phyloP scores from a whole-genome alignment of 2,797 vertebrate species.

The Gallinago solitaria region DNA sequence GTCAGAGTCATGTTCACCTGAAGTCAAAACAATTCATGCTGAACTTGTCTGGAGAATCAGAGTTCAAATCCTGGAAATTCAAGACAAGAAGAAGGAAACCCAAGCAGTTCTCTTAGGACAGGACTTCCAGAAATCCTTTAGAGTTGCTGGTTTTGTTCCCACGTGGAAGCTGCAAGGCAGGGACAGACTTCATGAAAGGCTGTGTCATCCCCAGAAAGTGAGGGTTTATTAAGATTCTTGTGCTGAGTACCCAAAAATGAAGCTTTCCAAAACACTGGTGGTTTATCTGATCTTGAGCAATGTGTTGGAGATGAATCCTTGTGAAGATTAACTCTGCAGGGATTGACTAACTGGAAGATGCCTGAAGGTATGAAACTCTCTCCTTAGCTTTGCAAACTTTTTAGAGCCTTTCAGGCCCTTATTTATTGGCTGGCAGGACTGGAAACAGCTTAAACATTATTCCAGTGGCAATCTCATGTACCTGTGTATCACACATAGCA shows the following conservation, averaged over 20 bases:
- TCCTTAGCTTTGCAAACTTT: neutral
- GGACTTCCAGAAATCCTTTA: neutral
- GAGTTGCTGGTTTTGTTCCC: neutral
- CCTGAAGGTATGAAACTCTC: neutral
- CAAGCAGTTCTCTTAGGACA: neutral
- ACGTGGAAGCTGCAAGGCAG: rapidly evolving
- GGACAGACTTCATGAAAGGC: neutral
- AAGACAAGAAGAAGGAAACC: neutral
- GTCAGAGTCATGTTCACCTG: neutral
- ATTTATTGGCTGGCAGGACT: neutral
- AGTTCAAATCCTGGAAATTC: neutral
- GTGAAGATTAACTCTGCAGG: neutral
- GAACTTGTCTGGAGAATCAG: neutral
- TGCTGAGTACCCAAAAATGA: neutral
- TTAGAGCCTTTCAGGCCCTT: neutral
- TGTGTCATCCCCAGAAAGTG: neutral
- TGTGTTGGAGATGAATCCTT: neutral
- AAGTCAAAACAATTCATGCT: neutral
- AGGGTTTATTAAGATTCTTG: neutral
- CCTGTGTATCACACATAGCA: neutral
- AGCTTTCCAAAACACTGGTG: neutral
- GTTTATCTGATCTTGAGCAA: neutral
- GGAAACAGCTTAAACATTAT: neutral
- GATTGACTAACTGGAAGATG: neutral
- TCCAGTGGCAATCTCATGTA: neutral